A percentile compares a stretch with the other conserved stretches of the same genome.
These are phyloP conservation scores for Dryas iulia DNA, from an alignment of 1,140 invertebrate genomes.

Conservation along the genomic window DNA sequence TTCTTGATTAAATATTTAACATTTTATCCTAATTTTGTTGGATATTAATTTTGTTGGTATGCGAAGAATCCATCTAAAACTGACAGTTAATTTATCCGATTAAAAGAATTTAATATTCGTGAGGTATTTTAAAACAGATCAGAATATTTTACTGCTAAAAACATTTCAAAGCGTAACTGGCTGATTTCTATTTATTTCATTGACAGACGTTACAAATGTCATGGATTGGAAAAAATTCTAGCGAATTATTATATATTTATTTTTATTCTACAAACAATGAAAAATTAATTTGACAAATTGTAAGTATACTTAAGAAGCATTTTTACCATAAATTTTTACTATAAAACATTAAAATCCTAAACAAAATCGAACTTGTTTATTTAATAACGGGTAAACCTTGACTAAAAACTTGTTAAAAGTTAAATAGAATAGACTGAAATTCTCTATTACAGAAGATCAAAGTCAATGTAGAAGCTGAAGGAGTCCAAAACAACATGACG, in stretches of 20 bases:
- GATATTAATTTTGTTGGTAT: too few relatives aligned
- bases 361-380: background rate
- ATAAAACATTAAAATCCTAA: background rate
- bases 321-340: background rate
- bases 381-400: background rate
- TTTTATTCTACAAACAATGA: background rate
- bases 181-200: background rate
- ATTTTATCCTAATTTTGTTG: too few relatives aligned
- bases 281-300: background rate
- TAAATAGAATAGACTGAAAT: constrained; percentile 5
- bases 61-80: too few relatives aligned
- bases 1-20: too few relatives aligned
- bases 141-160: background rate
- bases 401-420: background rate
- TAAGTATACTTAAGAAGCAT: background rate
- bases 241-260: background rate
- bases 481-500: background rate
- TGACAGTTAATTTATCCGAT: too few relatives aligned
- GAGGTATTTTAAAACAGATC: too few relatives aligned
- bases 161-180: background rate
- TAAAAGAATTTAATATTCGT: too few relatives aligned
- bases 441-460: background rate
- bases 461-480: background rate
- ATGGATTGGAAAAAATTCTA: background rate
- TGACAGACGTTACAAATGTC: background rate